Evolutionary conservation across 2,113 vertebrate species (phyloP).

Genomic region (Castor canadensis): DNA sequence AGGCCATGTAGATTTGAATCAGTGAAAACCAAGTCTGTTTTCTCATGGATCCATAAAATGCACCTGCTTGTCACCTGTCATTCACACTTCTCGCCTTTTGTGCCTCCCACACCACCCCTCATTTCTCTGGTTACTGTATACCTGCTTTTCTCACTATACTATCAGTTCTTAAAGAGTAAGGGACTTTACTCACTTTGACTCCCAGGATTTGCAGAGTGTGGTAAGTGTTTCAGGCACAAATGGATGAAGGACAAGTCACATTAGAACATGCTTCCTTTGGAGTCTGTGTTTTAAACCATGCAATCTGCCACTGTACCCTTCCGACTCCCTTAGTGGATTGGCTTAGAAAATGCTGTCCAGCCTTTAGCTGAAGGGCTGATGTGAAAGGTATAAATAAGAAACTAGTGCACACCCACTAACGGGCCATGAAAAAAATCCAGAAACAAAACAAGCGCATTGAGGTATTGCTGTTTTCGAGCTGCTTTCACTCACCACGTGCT

Average conservation of each 20-base stretch:
- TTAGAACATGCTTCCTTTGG: background rate
- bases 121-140: background rate
- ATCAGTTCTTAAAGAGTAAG: background rate
- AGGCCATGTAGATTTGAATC: background rate
- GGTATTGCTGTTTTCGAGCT: background rate
- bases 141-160: background rate
- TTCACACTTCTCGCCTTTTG: background rate
- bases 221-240: background rate
- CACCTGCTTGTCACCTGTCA: background rate
- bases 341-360: background rate
- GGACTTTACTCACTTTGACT: background rate
- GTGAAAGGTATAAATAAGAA: background rate
- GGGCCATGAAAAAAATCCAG: constrained; percentile 26
- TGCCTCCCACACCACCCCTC: background rate
- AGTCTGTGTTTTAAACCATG: background rate
- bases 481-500: background rate
- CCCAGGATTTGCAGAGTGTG: background rate
- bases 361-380: background rate
- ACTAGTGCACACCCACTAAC: background rate
- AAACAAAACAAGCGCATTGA: constrained; percentile 23
- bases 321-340: background rate
- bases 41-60: constrained; percentile 33
- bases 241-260: background rate
- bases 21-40: constrained; percentile 51
- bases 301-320: background rate